Evolutionary conservation across 2,888 invertebrate species (phyloP), one percentile per base, ranked within the genome.

Genomic region (Macrophya alboannulata): DNA sequence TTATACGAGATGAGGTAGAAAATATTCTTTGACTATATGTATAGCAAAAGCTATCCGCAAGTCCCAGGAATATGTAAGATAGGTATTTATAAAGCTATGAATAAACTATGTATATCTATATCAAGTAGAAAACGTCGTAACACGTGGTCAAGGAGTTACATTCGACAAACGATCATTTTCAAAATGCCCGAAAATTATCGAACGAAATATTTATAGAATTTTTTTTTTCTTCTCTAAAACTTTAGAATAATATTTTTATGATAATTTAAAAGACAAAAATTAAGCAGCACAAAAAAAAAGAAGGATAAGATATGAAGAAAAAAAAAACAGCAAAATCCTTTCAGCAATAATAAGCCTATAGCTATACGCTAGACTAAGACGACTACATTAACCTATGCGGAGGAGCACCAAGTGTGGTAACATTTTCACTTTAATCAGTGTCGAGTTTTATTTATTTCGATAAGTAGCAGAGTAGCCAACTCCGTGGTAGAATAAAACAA

Each of bases 71-170:
- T 62, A 81, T 62, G 40, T n/a, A 45, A 40, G 21, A 43, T 62
- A 62, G 81, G 62, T 81, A 81, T 81, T 81, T 81, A 62, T 81
- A 81, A 81, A 45, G 62, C 62, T 81, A 62, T 62, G 62, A 81
- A 81, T 81, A 81, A 62, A 62, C 43, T n/a, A 25, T 62, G 62
- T 62, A 62, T 25, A 62, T 62, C 9, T 62, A 12, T 62, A 25
- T 62, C 21, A 37, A 55, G 51, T 55, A 25, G 9, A 76, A 17
- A 43, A 48, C 21, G 10, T 45, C 25, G 12, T 68, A 25, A 25
- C 31, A 31, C 31, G 31, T 48, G 12, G 45, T 55, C 55, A n/a
- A 55, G 6, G n/a, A 51, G 5, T 17, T 51, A 17, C 48, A 51
- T 51, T 51, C 51, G 51, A 51, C 17, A 1, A 51, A 51, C n/a